A percentile compares a stretch with the other conserved stretches of the same genome.
Conservation (phyloP, 2,888 invertebrate species). For the Cantharis lateralis region DNA sequence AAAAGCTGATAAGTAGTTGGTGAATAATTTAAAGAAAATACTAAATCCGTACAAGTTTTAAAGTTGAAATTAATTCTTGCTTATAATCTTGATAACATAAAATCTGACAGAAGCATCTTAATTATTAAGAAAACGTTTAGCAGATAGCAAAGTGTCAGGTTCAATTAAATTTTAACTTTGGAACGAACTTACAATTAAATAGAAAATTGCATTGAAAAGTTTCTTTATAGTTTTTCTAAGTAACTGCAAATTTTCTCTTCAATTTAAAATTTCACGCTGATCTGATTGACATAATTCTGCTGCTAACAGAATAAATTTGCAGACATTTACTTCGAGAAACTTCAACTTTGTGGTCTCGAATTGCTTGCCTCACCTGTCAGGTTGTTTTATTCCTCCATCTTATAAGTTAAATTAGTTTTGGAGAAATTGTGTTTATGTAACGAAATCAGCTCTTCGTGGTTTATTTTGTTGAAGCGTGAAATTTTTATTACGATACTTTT, state of each 20-base stretch:
- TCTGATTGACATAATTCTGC: conserved; percentile 25
- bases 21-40: not conserved
- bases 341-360: conserved; percentile 20
- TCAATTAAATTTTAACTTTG: conserved; percentile 1
- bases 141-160: conserved; percentile 1
- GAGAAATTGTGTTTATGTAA: conserved; percentile 27
- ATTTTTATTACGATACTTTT: conserved; percentile 2
- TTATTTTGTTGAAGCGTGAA: conserved; percentile 4
- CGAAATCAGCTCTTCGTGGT: conserved; percentile 14
- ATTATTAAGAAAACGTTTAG: conserved; percentile 2
- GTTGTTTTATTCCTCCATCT: conserved; percentile 29
- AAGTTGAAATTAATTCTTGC: not conserved
- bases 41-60: not conserved
- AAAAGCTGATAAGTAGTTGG: not conserved
- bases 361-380: conserved; percentile 28
- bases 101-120: not conserved
- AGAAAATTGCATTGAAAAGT: conserved; percentile 4
- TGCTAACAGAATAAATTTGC: conserved; percentile 27
- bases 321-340: conserved; percentile 19
- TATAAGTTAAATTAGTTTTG: conserved; percentile 30
- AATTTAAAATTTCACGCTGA: conserved; percentile 15
- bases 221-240: not conserved
- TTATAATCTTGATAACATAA: conserved; percentile 2
- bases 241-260: conserved; percentile 4
- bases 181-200: not conserved